These are phyloP conservation scores for Siniperca undulata DNA, from an alignment of 2,797 vertebrate genomes.

Conservation along the genomic window DNA sequence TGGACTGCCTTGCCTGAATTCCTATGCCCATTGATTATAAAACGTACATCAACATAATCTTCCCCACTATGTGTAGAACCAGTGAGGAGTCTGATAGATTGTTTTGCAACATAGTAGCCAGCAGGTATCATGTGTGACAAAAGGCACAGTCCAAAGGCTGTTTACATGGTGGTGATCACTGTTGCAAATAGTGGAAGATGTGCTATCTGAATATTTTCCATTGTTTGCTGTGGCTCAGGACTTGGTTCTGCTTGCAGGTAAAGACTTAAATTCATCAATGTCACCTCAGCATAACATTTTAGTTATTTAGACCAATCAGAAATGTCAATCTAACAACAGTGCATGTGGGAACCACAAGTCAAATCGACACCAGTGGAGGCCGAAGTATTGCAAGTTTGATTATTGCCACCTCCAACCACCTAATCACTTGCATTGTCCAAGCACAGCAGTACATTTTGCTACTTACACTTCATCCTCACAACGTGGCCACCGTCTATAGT, in stretches of 20 bases:
- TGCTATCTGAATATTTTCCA: background rate
- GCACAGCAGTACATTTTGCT: background rate
- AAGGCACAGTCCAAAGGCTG: background rate
- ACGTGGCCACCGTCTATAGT: background rate
- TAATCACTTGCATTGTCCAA: constrained; percentile 1
- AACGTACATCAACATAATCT: background rate
- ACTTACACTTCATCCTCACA: constrained; percentile 7
- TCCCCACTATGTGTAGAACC: background rate
- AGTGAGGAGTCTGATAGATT: background rate
- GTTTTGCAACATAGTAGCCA: constrained; percentile 6
- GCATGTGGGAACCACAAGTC: background rate
- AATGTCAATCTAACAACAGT: background rate
- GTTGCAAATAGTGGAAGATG: constrained; percentile 1
- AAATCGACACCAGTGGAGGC: background rate
- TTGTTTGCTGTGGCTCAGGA: background rate
- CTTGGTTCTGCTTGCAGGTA: background rate
- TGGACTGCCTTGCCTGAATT: background rate
- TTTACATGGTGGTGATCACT: background rate
- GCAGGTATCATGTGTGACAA: background rate
- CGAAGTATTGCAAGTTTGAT: background rate
- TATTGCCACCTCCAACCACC: background rate
- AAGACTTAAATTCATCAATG: constrained; percentile 14
- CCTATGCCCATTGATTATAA: background rate
- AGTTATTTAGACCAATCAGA: constrained; percentile 14
- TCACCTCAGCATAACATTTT: background rate